phyloP scores from a whole-genome alignment of 2,113 vertebrate species.

The Anser cygnoides region DNA sequence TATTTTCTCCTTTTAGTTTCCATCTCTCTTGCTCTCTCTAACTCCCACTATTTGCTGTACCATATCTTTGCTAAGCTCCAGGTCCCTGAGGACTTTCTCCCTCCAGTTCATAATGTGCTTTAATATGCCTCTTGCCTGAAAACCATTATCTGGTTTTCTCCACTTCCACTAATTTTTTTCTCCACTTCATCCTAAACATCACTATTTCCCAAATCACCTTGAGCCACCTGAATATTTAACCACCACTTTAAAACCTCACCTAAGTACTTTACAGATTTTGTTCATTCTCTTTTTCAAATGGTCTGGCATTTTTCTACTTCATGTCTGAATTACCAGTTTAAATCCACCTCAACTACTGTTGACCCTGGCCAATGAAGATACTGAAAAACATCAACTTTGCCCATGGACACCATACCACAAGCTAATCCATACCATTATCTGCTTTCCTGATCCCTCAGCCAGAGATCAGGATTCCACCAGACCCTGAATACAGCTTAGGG shows the following conservation, averaged over 20 bases:
- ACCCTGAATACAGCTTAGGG: background rate
- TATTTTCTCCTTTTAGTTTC: slow-evolving; percentile 43
- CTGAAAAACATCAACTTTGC: background rate
- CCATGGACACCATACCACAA: background rate
- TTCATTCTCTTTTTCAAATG: background rate
- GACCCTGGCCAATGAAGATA: background rate
- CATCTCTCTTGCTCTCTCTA: slow-evolving; percentile 22
- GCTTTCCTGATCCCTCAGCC: background rate
- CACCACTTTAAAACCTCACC: background rate
- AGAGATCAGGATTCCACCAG: accelerated
- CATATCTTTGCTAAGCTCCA: slow-evolving; percentile 24
- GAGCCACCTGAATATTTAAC: background rate
- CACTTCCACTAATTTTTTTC: slow-evolving; percentile 40
- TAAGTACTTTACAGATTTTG: background rate
- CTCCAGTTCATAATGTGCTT: slow-evolving; percentile 54
- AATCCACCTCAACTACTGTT: background rate
- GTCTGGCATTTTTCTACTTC: background rate
- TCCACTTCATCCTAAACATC: slow-evolving; percentile 43
- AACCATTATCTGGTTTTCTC: slow-evolving; percentile 41
- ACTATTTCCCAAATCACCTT: background rate
- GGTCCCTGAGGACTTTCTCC: slow-evolving; percentile 10
- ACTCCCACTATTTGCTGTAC: slow-evolving; percentile 40
- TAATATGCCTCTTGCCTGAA: slow-evolving; percentile 40
- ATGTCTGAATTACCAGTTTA: background rate
- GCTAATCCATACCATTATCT: background rate